phyloP scores from a whole-genome alignment of 2,888 invertebrate species.

The Allolobophora icterica region DNA sequence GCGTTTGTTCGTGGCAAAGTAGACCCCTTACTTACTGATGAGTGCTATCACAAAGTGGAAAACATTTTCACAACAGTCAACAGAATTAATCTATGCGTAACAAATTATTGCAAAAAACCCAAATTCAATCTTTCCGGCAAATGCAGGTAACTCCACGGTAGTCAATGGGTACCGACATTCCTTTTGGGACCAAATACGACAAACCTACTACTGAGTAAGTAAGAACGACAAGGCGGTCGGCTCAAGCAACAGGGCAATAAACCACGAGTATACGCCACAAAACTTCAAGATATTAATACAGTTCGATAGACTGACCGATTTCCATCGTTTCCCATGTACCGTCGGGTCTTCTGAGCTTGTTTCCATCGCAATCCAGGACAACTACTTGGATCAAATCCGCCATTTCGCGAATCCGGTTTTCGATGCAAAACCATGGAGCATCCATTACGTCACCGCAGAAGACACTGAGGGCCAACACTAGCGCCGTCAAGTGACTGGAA shows the following conservation, averaged over 20 bases:
- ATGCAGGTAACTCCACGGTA: background rate
- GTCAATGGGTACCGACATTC: background rate
- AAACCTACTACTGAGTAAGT: conserved; percentile 17
- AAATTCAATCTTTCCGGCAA: background rate
- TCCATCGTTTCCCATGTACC: conserved; percentile 6
- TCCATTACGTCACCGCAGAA: background rate
- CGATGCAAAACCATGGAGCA: background rate
- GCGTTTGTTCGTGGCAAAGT: background rate
- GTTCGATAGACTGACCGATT: conserved; percentile 8
- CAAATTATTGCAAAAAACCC: background rate
- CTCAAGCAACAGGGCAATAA: background rate
- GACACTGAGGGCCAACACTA: background rate
- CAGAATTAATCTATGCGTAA: background rate
- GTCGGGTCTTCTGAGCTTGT: background rate
- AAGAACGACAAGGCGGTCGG: background rate
- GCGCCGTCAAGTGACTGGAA: background rate
- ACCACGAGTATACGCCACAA: background rate
- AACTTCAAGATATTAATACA: background rate
- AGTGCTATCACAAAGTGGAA: background rate
- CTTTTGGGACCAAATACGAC: background rate
- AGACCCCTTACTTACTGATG: background rate
- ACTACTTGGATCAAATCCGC: conserved; percentile 2
- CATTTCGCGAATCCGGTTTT: conserved; percentile 17
- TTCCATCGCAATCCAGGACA: background rate
- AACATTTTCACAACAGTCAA: background rate